Conservation (phyloP, 2,888 invertebrate genomes). For the Camponotus fellah region DNA sequence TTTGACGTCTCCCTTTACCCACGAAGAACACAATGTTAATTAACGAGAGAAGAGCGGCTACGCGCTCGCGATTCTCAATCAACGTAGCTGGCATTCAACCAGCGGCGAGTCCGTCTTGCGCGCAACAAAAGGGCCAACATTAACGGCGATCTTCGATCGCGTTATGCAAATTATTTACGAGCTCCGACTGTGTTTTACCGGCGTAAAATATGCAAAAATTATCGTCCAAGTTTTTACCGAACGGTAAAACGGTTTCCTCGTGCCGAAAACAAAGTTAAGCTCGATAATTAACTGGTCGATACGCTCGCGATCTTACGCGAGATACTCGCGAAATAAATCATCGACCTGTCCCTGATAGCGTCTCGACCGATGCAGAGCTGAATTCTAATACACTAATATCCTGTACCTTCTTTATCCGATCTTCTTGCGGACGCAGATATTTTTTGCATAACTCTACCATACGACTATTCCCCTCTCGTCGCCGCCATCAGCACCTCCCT, state of each 20-base stretch:
- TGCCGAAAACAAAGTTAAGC: neutral
- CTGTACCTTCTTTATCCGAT: conserved; percentile 60
- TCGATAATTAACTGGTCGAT: conserved; percentile 22
- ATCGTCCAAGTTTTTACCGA: neutral
- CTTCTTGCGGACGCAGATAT: conserved; percentile 63
- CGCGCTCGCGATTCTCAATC: conserved; percentile 82
- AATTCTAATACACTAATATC: conserved; percentile 59
- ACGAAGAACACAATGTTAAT: conserved; percentile 81
- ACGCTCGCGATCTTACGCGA: neutral
- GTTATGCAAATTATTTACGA: conserved; percentile 61
- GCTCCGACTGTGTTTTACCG: neutral
- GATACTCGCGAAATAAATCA: conserved; percentile 24
- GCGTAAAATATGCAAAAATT: neutral
- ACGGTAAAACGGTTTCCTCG: neutral
- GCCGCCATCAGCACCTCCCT: conserved; percentile 70
- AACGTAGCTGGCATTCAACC: conserved; percentile 80
- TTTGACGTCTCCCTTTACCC: conserved; percentile 83
- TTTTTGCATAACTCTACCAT: conserved; percentile 71
- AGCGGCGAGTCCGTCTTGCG: conserved; percentile 66
- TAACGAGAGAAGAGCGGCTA: conserved; percentile 79
- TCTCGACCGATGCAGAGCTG: neutral
- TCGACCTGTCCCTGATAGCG: neutral
- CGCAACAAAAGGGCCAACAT: conserved; percentile 71
- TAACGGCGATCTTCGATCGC: conserved; percentile 16
- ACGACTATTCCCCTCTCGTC: conserved; percentile 61